Conservation (phyloP, 2,888 invertebrate species). For the Villa cingulata region DNA sequence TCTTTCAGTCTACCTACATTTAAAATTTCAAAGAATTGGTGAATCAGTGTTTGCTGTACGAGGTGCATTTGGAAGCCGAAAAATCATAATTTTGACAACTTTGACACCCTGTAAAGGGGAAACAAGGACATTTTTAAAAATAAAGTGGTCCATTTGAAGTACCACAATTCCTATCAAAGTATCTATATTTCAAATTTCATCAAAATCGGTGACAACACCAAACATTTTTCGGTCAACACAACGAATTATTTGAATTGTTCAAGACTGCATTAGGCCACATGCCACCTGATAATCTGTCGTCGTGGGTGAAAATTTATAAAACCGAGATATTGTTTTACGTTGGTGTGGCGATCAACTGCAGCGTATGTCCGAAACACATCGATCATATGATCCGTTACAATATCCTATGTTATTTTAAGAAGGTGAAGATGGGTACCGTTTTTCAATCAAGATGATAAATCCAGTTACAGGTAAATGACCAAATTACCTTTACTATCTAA, state of each 20-base stretch:
- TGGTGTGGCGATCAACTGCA: constrained; percentile 8
- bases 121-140: too few species aligned
- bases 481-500: not conserved
- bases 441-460: constrained; percentile 5
- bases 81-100: too few species aligned
- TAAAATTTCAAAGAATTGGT: too few species aligned
- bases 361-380: constrained; percentile 18
- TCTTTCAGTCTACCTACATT: too few species aligned
- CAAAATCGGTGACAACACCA: too few species aligned
- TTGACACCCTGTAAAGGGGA: too few species aligned
- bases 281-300: constrained; percentile 24
- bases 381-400: constrained; percentile 26
- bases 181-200: too few species aligned
- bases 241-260: constrained; percentile 22
- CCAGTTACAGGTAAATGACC: not conserved
- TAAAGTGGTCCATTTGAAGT: too few species aligned
- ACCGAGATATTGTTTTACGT: constrained; percentile 20
- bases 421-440: constrained; percentile 19
- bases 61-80: too few species aligned
- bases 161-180: too few species aligned
- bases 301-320: constrained; percentile 22
- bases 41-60: too few species aligned
- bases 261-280: constrained; percentile 22
- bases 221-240: constrained; percentile 17
- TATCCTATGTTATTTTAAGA: constrained; percentile 23